Evolutionary conservation across 2,888 invertebrate species (phyloP).

Genomic region (Tethea ocularis): DNA sequence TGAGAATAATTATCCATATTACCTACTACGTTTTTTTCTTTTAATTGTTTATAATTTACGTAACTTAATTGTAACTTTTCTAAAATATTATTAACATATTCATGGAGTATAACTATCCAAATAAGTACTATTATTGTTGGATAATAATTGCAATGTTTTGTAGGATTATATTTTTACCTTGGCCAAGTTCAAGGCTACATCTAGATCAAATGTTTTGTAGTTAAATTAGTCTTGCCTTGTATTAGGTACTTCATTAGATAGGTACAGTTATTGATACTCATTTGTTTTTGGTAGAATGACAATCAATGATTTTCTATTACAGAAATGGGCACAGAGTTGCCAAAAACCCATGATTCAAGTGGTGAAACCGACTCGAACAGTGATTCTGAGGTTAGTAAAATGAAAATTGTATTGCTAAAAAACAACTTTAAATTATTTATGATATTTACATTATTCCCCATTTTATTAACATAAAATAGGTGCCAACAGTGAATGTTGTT

Average conservation of each 20-base stretch:
- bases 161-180: constrained; percentile 17
- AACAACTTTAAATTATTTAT: too few species aligned
- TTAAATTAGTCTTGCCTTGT: not conserved
- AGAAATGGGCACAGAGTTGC: constrained; percentile 83
- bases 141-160: constrained; percentile 8
- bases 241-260: not conserved
- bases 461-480: too few species aligned
- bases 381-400: constrained; percentile 76
- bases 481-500: constrained; percentile 1
- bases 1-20: not conserved
- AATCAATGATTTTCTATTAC: constrained; percentile 44
- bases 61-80: too few species aligned
- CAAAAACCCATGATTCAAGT: constrained; percentile 80
- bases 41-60: too few species aligned
- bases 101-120: too few species aligned
- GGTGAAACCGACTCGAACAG: constrained; percentile 85
- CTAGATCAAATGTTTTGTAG: constrained; percentile 20
- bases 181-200: constrained; percentile 36
- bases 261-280: not conserved
- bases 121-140: not conserved
- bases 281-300: not conserved
- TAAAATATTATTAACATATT: too few species aligned
- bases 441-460: too few species aligned
- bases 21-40: not conserved
- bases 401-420: too few species aligned